phyloP scores from a whole-genome alignment of 2,113 vertebrate genomes.

The Trogon melanurus region DNA sequence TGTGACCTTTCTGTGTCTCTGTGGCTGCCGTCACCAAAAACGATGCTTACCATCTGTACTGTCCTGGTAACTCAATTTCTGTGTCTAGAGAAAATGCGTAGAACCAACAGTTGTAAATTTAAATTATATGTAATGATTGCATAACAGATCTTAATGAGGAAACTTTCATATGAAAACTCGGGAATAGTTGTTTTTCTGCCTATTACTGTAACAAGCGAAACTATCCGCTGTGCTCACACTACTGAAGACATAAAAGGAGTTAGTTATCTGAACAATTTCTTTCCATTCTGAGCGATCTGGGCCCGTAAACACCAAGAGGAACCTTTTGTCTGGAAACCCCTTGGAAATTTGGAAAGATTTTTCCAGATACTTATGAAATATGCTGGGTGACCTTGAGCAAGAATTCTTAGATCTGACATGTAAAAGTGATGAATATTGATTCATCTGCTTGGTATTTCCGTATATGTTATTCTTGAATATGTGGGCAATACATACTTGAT shows the following conservation, averaged over 20 bases:
- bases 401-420: not conserved
- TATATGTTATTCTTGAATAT: not conserved
- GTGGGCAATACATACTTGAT: not conserved
- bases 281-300: too few species aligned
- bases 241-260: not conserved
- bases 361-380: not conserved
- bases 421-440: not conserved
- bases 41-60: too few species aligned
- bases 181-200: not conserved
- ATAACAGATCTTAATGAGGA: not conserved
- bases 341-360: not conserved
- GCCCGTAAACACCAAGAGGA: not conserved
- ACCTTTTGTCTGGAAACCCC: not conserved
- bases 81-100: not conserved
- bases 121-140: not conserved
- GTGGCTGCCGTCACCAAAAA: not conserved
- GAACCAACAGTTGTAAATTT: not conserved
- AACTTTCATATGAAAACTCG: not conserved
- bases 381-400: not conserved
- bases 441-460: not conserved
- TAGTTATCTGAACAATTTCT: not conserved
- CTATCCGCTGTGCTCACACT: not conserved
- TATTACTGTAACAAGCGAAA: accelerated
- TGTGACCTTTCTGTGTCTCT: not conserved
- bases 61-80: not conserved